Evolutionary conservation across 2,888 invertebrate species (phyloP).

Genomic region (Alentia gelatinosa): DNA sequence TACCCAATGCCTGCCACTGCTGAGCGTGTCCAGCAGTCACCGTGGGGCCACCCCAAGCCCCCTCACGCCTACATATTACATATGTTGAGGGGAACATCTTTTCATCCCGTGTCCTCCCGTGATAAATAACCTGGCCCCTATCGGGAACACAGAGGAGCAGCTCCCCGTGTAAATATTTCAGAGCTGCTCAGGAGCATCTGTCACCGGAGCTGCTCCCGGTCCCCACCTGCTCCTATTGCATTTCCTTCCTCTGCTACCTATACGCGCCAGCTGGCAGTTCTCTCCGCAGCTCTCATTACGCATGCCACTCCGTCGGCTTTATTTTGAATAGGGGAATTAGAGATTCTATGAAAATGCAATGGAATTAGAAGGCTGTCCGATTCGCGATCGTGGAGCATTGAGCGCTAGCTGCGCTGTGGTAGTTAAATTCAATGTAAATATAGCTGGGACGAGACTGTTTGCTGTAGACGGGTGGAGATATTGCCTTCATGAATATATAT

Average conservation of each 20-base stretch:
- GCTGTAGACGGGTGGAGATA: background rate
- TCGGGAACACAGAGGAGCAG: background rate
- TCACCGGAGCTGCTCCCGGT: slow-evolving; percentile 15
- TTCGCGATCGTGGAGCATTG: background rate
- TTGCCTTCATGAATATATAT: background rate
- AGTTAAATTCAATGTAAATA: background rate
- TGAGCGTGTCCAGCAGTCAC: background rate
- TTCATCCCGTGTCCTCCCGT: background rate
- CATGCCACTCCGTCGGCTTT: background rate
- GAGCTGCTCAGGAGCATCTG: background rate
- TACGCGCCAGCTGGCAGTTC: background rate
- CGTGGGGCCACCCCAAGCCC: background rate
- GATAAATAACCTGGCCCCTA: slow-evolving; percentile 35
- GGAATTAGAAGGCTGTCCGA: background rate
- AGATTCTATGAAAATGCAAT: background rate
- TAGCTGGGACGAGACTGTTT: background rate
- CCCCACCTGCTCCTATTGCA: background rate
- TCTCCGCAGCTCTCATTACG: background rate
- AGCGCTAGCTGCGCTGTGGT: background rate
- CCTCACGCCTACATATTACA: background rate
- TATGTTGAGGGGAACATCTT: background rate
- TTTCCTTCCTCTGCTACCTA: background rate
- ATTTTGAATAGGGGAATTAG: background rate
- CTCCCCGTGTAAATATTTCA: slow-evolving; percentile 12
- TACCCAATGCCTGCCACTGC: background rate